These are phyloP conservation scores for Eupithecia dodoneata DNA, from an alignment of 2,888 invertebrate species.

Conservation along the genomic window DNA sequence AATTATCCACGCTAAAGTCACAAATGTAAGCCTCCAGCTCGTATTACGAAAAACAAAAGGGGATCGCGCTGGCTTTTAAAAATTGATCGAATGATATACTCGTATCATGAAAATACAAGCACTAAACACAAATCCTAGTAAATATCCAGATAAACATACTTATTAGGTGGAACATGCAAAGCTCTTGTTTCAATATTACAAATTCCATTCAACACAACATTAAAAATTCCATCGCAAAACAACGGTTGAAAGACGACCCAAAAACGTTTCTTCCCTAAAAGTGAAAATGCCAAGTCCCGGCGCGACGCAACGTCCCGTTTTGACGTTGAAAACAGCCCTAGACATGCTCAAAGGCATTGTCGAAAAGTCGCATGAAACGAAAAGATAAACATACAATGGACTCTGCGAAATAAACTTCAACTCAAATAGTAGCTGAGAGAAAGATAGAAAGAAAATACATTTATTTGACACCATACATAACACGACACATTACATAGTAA, in stretches of 20 bases:
- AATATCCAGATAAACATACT: neutral
- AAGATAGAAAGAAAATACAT: too few relatives aligned
- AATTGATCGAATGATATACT: too few relatives aligned
- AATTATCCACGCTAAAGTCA: too few relatives aligned
- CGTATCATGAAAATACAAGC: neutral
- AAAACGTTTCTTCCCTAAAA: constrained; percentile 21
- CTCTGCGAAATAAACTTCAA: constrained; percentile 3
- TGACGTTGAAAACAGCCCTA: constrained; percentile 22
- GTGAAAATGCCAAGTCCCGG: constrained; percentile 26
- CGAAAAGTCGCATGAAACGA: constrained; percentile 16
- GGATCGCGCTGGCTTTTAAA: too few relatives aligned
- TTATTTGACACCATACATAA: too few relatives aligned
- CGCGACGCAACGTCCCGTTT: constrained; percentile 14
- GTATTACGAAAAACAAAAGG: too few relatives aligned
- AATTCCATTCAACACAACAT: constrained; percentile 20
- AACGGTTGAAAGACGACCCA: constrained; percentile 17
- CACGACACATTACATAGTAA: too few relatives aligned
- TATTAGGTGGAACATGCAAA: neutral
- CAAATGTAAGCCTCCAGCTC: too few relatives aligned
- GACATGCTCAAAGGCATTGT: constrained; percentile 26
- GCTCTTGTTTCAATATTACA: neutral
- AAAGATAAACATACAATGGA: neutral
- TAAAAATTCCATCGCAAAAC: constrained; percentile 31
- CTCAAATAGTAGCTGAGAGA: neutral
- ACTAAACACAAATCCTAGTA: neutral